Conservation (phyloP, 2,888 invertebrate genomes). For the Apomyelois bistriatella region DNA sequence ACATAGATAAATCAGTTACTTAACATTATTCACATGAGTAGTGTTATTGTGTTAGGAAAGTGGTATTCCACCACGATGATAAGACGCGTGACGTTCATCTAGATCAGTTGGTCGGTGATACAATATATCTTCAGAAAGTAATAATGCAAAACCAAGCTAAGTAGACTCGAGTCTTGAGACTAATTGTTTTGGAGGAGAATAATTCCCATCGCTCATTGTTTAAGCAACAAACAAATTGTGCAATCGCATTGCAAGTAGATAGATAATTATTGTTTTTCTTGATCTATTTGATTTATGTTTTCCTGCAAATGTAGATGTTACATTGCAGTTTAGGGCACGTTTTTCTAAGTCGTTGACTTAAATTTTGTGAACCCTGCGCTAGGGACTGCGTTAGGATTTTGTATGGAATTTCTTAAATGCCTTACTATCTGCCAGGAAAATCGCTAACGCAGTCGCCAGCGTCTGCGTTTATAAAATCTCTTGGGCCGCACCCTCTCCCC, state of each 20-base stretch:
- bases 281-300: slow-evolving; percentile 1
- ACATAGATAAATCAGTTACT: slow-evolving; percentile 23
- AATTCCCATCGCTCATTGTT: slow-evolving; percentile 42
- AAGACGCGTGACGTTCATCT: background rate
- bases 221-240: slow-evolving; percentile 31
- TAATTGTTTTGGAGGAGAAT: background rate
- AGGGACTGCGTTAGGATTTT: no score
- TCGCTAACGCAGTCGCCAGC: no score
- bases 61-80: background rate
- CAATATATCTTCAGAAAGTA: background rate
- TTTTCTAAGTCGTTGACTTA: background rate
- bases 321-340: background rate
- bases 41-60: slow-evolving; percentile 16
- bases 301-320: background rate
- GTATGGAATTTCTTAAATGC: no score
- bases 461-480: no score
- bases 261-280: background rate
- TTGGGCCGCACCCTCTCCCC: no score
- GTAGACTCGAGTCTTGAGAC: background rate
- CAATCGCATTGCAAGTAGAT: slow-evolving; percentile 17
- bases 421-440: no score
- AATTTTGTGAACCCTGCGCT: no score
- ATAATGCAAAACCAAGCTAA: background rate
- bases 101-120: background rate
- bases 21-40: slow-evolving; percentile 27